A percentile compares a stretch with the other conserved stretches of the same genome.
phyloP scores from a whole-genome alignment of 2,797 vertebrate species.

The Poeciliopsis turneri region DNA sequence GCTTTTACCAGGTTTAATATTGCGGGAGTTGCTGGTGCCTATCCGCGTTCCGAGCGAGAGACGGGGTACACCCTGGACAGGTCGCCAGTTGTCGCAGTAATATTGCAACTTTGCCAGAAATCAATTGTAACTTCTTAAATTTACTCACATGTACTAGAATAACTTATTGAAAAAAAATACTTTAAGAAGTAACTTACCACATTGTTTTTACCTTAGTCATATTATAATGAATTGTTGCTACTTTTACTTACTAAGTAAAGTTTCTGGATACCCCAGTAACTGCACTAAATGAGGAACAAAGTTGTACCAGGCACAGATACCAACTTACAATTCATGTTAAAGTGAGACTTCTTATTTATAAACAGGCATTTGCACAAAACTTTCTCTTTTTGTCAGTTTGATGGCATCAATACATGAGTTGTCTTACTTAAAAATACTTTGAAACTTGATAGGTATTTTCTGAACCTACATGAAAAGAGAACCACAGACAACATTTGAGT shows the following conservation, averaged over 20 bases:
- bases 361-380: not conserved
- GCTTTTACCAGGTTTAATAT: not conserved
- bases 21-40: too few relatives aligned
- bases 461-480: too few relatives aligned
- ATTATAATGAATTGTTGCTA: not conserved
- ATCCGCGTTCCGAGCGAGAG: too few relatives aligned
- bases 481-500: too few relatives aligned
- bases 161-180: not conserved
- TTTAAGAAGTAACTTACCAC: not conserved
- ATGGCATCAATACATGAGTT: not conserved
- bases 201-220: not conserved
- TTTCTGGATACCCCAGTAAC: not conserved
- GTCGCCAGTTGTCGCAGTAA: too few relatives aligned
- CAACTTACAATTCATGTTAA: not conserved
- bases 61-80: too few relatives aligned
- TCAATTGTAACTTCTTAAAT: not conserved
- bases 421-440: not conserved
- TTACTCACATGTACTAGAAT: not conserved
- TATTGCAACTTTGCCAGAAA: not conserved
- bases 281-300: not conserved
- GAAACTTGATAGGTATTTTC: too few relatives aligned
- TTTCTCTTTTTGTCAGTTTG: not conserved
- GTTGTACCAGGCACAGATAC: not conserved
- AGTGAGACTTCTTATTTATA: not conserved
- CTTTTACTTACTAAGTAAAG: not conserved